Evolutionary conservation across 2,797 vertebrate genomes (phyloP), one percentile per base, ranked within the genome.

Genomic region (Siniperca obscura): DNA sequence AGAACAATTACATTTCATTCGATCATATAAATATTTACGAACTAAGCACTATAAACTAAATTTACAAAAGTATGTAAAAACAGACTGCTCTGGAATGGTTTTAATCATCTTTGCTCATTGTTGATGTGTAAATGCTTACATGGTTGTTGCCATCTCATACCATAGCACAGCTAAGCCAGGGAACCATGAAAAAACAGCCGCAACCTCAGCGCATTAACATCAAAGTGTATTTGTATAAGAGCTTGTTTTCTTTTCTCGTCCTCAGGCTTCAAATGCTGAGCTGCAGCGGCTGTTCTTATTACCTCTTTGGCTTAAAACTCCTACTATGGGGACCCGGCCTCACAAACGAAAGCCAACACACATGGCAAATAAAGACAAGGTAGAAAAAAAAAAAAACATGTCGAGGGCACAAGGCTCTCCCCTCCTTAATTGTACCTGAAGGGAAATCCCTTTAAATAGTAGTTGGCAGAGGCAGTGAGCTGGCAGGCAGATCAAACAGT

Each of bases 371-470:
- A 91, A 91, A 93, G 90, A 81, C 76, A 87, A 81, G 74, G 85
- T 83, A 85, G 75, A 25, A 74, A 79, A 71, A 74, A 50, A 56
- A 72, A 70, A 86, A 87, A 81, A 78, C 61, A 86, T 79, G 81
- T 87, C 3, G 57, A 81, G 68, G 86, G 89, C 77, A 84, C 80
- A 79, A 77, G 91, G 86, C 86, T 84, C 87, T 87, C 87, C 90
- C 59, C 90, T 91, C 86, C 88, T 82, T 95, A 95, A 95, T 95
- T 94, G 94, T 94, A 96, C 95, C 95, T 95, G 92, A 94, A 95
- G 95, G 95, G 95, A 95, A 96, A 96, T 96, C 95, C 94, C 93
- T 95, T 95, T 92, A 95, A 96, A 94, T 83, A 92, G 91, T 84
- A 90, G 88, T 86, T 95, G 95, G 95, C 94, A 95, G 90, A 87